These are phyloP conservation scores for Enteromius trimaculatus DNA, from an alignment of 2,797 vertebrate genomes.

Conservation along the genomic window DNA sequence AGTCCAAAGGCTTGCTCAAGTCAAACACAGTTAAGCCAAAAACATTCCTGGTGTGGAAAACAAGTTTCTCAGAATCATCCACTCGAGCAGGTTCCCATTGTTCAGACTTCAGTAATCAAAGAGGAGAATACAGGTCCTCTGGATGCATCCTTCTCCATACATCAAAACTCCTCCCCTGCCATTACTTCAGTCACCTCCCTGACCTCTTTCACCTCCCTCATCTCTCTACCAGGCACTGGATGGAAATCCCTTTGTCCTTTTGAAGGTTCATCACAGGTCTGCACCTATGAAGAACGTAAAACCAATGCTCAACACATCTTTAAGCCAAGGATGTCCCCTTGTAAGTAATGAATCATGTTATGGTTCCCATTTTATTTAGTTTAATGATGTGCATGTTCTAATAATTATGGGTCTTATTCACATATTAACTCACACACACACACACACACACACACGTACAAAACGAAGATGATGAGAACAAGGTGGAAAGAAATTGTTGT, in stretches of 20 bases:
- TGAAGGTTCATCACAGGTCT: background rate
- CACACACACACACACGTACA: background rate
- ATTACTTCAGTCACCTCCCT: slow-evolving; percentile 67
- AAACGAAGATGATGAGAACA: background rate
- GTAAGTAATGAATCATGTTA: slow-evolving; percentile 21
- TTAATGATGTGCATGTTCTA: background rate
- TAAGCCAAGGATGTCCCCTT: background rate
- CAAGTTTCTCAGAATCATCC: slow-evolving; percentile 57
- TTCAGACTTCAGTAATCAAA: slow-evolving; percentile 61
- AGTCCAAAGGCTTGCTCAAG: slow-evolving; percentile 62
- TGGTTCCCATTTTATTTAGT: background rate
- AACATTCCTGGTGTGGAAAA: background rate
- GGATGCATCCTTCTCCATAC: slow-evolving; percentile 56
- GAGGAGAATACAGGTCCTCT: slow-evolving; percentile 55
- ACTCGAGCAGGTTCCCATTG: slow-evolving; percentile 53
- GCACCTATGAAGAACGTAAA: background rate
- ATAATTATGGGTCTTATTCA: background rate
- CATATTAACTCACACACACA: background rate
- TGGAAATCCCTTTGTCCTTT: background rate
- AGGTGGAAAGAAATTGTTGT: background rate
- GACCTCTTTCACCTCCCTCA: slow-evolving; percentile 66
- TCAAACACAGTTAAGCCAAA: slow-evolving; percentile 55
- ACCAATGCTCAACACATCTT: background rate
- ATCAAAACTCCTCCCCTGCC: slow-evolving; percentile 58
- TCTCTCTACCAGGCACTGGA: slow-evolving; percentile 55